A percentile compares a stretch with the other conserved stretches of the same genome.
Conservation (phyloP, 2,113 vertebrate genomes). For the Mus musculus region DNA sequence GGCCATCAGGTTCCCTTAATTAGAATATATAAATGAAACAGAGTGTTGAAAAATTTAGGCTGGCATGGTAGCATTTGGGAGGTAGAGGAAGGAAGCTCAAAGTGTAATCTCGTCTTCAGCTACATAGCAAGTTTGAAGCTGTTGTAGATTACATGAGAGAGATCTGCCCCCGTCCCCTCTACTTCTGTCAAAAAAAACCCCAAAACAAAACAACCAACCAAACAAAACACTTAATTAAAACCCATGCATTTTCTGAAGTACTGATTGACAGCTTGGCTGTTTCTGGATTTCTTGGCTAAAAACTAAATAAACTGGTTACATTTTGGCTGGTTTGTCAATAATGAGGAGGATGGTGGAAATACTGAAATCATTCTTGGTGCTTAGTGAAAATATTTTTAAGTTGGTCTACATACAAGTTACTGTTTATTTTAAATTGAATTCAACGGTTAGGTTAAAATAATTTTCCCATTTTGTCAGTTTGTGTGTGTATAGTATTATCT, state of each 20-base stretch:
- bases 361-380: neutral
- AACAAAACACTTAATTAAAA: too few species aligned
- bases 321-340: constrained; percentile 24
- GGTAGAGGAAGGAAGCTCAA: neutral
- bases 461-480: constrained; percentile 1
- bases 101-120: neutral
- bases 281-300: constrained; percentile 12
- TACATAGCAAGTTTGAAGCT: neutral
- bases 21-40: neutral
- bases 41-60: neutral
- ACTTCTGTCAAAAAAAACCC: too few species aligned
- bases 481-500: neutral
- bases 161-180: neutral
- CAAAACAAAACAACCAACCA: neutral
- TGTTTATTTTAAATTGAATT: constrained; percentile 46
- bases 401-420: neutral
- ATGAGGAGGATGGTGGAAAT: neutral
- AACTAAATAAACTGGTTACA: neutral
- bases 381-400: constrained; percentile 61
- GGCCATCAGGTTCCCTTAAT: neutral
- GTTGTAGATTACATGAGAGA: neutral
- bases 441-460: constrained; percentile 12
- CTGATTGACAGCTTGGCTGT: constrained; percentile 24
- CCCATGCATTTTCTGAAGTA: neutral
- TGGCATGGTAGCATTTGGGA: neutral